A percentile compares a stretch with the other conserved stretches of the same genome.
Evolutionary conservation across 2,113 vertebrate species (phyloP).

Genomic region (Nansenia antarctica): DNA sequence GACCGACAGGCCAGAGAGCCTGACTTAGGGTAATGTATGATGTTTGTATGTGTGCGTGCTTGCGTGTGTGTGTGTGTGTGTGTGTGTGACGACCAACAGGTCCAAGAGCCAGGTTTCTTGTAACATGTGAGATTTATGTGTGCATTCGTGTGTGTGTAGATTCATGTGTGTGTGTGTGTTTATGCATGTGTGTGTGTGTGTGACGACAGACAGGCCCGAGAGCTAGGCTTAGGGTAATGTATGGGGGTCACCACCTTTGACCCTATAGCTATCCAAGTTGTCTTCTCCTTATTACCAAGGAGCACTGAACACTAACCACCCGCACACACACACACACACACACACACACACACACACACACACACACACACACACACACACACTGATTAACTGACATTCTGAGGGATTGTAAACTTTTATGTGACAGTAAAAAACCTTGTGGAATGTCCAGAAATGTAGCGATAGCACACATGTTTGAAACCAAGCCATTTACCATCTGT

Average conservation of each 20-base stretch:
- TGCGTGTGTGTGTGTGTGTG: too few relatives aligned
- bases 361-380: not conserved
- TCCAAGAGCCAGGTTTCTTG: too few relatives aligned
- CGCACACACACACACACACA: not conserved
- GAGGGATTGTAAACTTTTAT: conserved; percentile 6
- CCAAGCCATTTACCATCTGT: not conserved
- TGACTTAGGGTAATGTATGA: not conserved
- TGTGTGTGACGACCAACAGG: too few relatives aligned
- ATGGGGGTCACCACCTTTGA: conserved; percentile 6
- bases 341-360: not conserved
- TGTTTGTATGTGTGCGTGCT: too few relatives aligned
- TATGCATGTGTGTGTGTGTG: too few relatives aligned
- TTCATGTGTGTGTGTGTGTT: too few relatives aligned
- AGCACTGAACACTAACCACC: not conserved
- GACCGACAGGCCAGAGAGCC: not conserved
- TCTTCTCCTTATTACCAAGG: conserved; percentile 6
- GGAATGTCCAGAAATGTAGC: not conserved
- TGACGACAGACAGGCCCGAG: not conserved
- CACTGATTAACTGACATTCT: not conserved
- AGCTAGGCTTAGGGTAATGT: not conserved
- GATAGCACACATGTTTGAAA: not conserved
- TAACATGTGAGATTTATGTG: too few relatives aligned
- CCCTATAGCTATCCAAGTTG: not conserved
- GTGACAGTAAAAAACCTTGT: not conserved
- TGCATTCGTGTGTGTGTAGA: too few relatives aligned